Evolutionary conservation across 35 echinoderm and acorn worm species (phyloP), one percentile per base, ranked within the genome.

Genomic region (Ophioderma brevispina): DNA sequence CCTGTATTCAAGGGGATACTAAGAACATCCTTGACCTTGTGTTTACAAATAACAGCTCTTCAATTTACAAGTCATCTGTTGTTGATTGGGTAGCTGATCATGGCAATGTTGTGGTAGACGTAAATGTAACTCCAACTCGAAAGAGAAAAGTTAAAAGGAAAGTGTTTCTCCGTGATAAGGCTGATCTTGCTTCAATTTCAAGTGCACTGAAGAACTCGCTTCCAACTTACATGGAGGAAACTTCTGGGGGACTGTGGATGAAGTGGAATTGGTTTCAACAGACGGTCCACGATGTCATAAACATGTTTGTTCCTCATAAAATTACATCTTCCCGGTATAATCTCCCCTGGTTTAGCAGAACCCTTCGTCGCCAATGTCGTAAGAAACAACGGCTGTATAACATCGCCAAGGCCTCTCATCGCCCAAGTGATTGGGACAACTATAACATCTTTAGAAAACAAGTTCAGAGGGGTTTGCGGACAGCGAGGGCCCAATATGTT

Each of bases 321-420:
- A 25, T 70, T 30, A 70, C 59, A 25, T 70, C 59, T 25, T 70
- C 59, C 15, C 15, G 59, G 2, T 70, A 70, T 38, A 87, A 33
- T 36, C 33, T 87, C 4, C 56, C 84, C 18, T 87, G 84, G 84
- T 87, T 87, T 76, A 40, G 17, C 25, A 85, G 38, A 35, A n/a
- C 42, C 31, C 49, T 55, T 33, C 82, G 55, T 13, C 82, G 82
- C 5, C 49, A 39, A 1, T n/a, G 40, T 33, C 82, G 82, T 5
- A 85, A 50, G 40, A 85, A 85, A 32, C 42, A 85, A 32, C 42
- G 82, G 8, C 21, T 35, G 35, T 63, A 85, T 25, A 70, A 70
- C 23, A 70, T 70, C n/a, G 59, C 59, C 15, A 70, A 70, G 59
- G 59, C 59, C 59, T 70, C 59, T 70, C 59, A 25, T 70, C 59